A percentile compares a stretch with the other conserved stretches of the same genome.
phyloP scores from a whole-genome alignment of 35 echinoderm and acorn worm species.

The Anneissia japonica region DNA sequence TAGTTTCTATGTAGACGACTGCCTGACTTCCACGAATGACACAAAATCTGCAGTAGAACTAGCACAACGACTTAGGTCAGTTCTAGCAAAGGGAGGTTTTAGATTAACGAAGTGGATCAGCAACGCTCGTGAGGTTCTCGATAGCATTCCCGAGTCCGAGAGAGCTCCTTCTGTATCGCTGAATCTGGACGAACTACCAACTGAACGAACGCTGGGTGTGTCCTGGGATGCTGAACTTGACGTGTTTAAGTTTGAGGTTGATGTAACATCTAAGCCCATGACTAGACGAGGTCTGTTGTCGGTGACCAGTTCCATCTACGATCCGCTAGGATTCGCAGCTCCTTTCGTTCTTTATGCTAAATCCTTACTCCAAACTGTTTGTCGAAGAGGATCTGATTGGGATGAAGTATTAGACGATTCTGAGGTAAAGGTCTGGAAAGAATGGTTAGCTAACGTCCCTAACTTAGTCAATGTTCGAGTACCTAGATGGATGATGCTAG shows the following conservation, averaged over 20 bases:
- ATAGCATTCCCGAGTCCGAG: neutral
- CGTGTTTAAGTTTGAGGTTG: neutral
- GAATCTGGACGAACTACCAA: neutral
- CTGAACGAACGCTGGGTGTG: neutral
- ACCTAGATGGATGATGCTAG: no score
- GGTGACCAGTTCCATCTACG: conserved; percentile 1
- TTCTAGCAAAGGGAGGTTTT: neutral
- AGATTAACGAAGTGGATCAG: neutral
- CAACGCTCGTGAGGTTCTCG: neutral
- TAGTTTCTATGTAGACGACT: conserved; percentile 15
- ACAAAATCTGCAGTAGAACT: neutral
- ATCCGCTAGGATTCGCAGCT: neutral
- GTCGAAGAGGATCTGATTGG: neutral
- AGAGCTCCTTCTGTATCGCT: no score
- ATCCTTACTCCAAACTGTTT: neutral
- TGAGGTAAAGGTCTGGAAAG: neutral
- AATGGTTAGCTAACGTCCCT: neutral
- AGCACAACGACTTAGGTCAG: neutral
- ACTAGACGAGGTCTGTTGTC: neutral
- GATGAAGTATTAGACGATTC: neutral
- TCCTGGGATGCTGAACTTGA: neutral
- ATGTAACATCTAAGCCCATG: neutral
- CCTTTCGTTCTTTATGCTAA: neutral
- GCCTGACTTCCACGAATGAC: neutral
- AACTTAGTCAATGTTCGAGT: no score